A percentile compares a stretch with the other conserved stretches of the same genome.
Evolutionary conservation across 2,113 vertebrate genomes (phyloP).

Genomic region (Xiphophorus maculatus): DNA sequence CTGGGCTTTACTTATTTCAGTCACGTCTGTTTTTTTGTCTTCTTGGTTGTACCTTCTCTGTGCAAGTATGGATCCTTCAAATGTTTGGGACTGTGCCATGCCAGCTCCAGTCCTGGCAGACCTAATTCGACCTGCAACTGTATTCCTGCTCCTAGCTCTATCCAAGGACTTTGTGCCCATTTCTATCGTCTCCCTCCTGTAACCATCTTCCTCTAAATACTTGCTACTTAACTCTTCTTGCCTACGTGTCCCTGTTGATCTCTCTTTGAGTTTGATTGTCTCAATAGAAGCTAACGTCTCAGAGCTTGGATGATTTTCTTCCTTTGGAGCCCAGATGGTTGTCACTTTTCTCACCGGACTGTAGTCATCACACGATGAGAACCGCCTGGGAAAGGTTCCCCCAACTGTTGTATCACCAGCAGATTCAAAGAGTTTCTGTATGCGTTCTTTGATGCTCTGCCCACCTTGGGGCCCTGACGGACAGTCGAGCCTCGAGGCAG

Average conservation of each 20-base stretch:
- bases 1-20: background rate
- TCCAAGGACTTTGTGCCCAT: slow-evolving; percentile 67
- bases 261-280: slow-evolving; percentile 18
- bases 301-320: background rate
- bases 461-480: slow-evolving; percentile 54
- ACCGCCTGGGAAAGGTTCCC: slow-evolving; percentile 63
- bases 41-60: slow-evolving; percentile 6
- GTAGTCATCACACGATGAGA: slow-evolving; percentile 32
- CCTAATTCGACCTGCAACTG: slow-evolving; percentile 49
- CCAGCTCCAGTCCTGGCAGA: slow-evolving; percentile 21
- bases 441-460: slow-evolving; percentile 71
- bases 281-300: slow-evolving; percentile 13
- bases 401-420: slow-evolving; percentile 27
- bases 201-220: slow-evolving; percentile 8
- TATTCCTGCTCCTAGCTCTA: slow-evolving; percentile 53
- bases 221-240: slow-evolving; percentile 12
- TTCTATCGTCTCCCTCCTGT: slow-evolving; percentile 9
- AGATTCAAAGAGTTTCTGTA: slow-evolving; percentile 70
- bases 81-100: background rate
- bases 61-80: background rate
- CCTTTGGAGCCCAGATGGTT: slow-evolving; percentile 26
- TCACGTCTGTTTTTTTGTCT: background rate
- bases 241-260: slow-evolving; percentile 9
- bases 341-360: slow-evolving; percentile 16
- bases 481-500: slow-evolving; percentile 3